Percentiles rank a stretch among this genome's conserved stretches.
Conservation (phyloP, 2,113 vertebrate genomes). For the Argyrosomus japonicus region DNA sequence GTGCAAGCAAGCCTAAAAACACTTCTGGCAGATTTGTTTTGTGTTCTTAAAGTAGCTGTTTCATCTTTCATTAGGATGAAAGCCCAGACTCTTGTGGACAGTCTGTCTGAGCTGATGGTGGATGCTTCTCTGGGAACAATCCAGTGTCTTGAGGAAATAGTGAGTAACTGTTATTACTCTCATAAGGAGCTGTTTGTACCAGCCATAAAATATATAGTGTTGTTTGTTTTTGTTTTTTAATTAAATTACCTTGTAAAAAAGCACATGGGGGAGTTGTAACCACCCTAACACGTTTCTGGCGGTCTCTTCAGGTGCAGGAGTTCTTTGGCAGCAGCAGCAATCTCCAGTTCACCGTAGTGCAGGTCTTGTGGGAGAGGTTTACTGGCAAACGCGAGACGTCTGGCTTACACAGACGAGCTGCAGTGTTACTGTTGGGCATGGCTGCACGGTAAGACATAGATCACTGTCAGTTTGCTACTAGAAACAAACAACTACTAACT, state of each 20-base stretch:
- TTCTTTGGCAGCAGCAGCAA: constrained; percentile 89
- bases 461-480: neutral
- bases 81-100: constrained; percentile 90
- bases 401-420: constrained; percentile 84
- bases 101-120: constrained; percentile 90
- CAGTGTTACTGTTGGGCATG: constrained; percentile 93
- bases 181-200: neutral
- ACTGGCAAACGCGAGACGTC: constrained; percentile 88
- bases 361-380: constrained; percentile 93
- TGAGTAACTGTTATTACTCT: constrained; percentile 80
- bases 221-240: neutral
- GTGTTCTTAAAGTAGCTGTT: neutral
- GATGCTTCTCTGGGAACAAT: constrained; percentile 90
- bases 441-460: constrained; percentile 87
- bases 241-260: neutral
- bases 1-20: neutral
- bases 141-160: constrained; percentile 96
- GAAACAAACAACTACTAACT: too few species aligned
- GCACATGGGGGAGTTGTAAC: neutral
- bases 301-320: constrained; percentile 87
- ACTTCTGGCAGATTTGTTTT: neutral
- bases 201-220: neutral
- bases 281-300: constrained; percentile 6
- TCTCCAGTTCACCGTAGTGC: constrained; percentile 89
- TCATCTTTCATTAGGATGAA: constrained; percentile 83